phyloP scores from a whole-genome alignment of 2,888 invertebrate genomes.

The Priocnemis perturbator region DNA sequence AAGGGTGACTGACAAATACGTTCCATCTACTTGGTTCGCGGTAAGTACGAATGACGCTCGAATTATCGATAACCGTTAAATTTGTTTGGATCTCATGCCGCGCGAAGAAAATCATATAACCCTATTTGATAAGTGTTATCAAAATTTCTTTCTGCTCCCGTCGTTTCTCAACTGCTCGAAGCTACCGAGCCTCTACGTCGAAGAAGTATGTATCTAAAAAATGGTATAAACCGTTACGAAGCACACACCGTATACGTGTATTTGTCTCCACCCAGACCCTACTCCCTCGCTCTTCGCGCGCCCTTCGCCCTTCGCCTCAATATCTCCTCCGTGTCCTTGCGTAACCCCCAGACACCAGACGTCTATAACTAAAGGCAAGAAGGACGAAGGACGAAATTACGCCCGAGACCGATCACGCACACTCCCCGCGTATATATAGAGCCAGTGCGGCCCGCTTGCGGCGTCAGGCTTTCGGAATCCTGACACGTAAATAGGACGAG shows the following conservation, averaged over 20 bases:
- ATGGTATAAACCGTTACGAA: too few species aligned
- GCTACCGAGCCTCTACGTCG: too few species aligned
- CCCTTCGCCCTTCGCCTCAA: too few species aligned
- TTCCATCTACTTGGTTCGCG: too few species aligned
- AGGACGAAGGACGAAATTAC: constrained; percentile 44
- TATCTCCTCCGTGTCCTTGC: constrained; percentile 36
- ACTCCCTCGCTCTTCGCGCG: not conserved
- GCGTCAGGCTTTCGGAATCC: constrained; percentile 33
- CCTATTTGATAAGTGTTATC: too few species aligned
- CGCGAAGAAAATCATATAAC: too few species aligned
- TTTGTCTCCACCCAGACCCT: not conserved
- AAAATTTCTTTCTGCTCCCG: not conserved
- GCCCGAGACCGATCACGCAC: constrained; percentile 37
- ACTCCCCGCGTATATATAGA: not conserved
- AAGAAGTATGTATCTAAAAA: too few species aligned
- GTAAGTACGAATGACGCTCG: too few species aligned
- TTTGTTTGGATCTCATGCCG: too few species aligned
- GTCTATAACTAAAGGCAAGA: constrained; percentile 32
- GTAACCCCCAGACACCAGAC: constrained; percentile 54
- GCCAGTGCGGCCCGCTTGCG: constrained; percentile 13
- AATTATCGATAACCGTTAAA: too few species aligned
- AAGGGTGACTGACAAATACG: constrained; percentile 31
- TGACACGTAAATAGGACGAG: constrained; percentile 7
- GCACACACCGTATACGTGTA: too few species aligned
- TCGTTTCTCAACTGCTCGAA: too few species aligned